Base-by-base conservation (phyloP, 2,888 invertebrate genomes). In the Himalopsyche tibetana region DNA sequence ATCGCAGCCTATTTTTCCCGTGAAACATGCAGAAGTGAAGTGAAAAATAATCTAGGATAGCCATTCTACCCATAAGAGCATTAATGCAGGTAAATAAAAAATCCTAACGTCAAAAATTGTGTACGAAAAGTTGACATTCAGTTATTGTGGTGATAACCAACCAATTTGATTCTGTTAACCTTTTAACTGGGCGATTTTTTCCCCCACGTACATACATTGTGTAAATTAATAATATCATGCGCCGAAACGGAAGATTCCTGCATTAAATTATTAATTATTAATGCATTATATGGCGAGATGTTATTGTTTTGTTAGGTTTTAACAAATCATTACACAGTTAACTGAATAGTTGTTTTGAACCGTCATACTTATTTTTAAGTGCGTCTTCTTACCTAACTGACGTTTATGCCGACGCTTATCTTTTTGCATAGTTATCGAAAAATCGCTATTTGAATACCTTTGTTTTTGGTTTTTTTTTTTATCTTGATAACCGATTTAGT, bases 141-240 rank as follows among this genome's bases (percentile, higher is more conserved):
- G 63, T 63, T 63, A 63, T 63, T 63, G 63, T 63, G 63, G 63
- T 45, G 83, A 83, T 86, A 81, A 86, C 92, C 93, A 92, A 93
- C 93, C 93, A 93, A 93, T 63, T 93, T 93, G 93, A 90, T 91
- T 93, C 63, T 63, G 93, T 93, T 93, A 93, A 93, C 93, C 93
- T 93, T 93, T 93, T 93, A 93, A 93, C 93, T 93, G 92, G 80
- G 80, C 83, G 51, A 63, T 63, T 63, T 42, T 51, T 40, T 80
- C 56, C 82, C 84, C 82, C 86, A 87, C 86, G 86, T 87, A 87
- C 55, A 36, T 84, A 84, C 28, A 79, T 80, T 56, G 83, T 56
- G 56, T 82, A 63, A 63, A 63, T 63, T 63, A 19, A 63, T 28
- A 63, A 19, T 63, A 63, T 63, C 19, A 19, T 63, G 63, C 63